phyloP scores from a whole-genome alignment of 2,113 vertebrate genomes.

The Hippocampus comes region DNA sequence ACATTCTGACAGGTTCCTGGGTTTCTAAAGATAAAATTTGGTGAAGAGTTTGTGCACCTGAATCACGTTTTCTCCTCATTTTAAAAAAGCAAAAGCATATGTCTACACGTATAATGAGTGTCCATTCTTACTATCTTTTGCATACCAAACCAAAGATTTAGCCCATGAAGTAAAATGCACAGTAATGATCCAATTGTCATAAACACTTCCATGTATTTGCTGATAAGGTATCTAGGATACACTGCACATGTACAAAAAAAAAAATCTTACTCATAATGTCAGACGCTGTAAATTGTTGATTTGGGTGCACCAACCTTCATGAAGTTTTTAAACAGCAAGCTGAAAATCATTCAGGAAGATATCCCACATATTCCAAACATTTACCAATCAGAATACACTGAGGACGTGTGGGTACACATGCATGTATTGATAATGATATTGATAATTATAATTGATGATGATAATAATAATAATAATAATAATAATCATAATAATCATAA shows the following conservation, averaged over 20 bases:
- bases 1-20: no score
- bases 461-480: not conserved
- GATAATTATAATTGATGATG: not conserved
- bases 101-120: no score
- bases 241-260: not conserved
- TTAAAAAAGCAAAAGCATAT: not conserved
- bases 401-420: not conserved
- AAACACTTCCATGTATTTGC: not conserved
- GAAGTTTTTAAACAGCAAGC: not conserved
- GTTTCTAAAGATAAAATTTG: not conserved
- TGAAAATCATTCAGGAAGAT: not conserved
- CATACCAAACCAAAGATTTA: not conserved
- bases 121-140: not conserved
- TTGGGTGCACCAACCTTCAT: constrained; percentile 1
- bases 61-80: not conserved
- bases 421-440: not conserved
- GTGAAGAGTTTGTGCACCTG: not conserved
- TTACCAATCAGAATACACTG: not conserved
- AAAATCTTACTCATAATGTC: not conserved
- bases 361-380: constrained; percentile 3
- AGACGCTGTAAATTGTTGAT: not conserved
- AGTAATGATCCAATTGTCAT: not conserved
- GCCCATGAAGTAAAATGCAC: not conserved
- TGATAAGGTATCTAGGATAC: not conserved
- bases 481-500: not conserved